Percentiles rank a stretch among this genome's conserved stretches.
These are phyloP conservation scores for Dolichopus griseipennis DNA, from an alignment of 2,888 invertebrate genomes.

Conservation along the genomic window DNA sequence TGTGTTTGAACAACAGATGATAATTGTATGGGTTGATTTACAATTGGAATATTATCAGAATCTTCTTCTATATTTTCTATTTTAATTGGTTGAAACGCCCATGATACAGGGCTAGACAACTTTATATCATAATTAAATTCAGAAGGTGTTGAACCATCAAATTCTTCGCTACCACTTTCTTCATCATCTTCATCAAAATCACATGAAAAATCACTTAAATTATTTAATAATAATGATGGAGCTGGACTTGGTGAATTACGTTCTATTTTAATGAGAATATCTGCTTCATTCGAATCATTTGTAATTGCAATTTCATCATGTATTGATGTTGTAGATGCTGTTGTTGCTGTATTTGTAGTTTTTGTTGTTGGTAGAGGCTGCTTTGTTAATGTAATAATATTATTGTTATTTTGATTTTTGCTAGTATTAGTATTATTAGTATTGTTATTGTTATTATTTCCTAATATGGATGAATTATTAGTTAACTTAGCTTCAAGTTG, in stretches of 20 bases:
- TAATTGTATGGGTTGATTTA: conserved; percentile 17
- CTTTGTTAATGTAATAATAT: conserved; percentile 13
- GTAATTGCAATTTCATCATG: conserved; percentile 10
- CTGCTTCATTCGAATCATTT: conserved; percentile 11
- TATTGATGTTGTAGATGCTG: conserved; percentile 10
- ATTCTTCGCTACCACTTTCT: conserved; percentile 23
- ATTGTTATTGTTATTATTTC: conserved; percentile 15
- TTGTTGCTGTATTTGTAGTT: conserved; percentile 14
- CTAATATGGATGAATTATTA: neutral
- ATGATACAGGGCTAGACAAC: conserved; percentile 41
- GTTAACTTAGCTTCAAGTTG: neutral
- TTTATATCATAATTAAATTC: conserved; percentile 40
- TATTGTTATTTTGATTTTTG: neutral
- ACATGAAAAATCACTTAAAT: conserved; percentile 11
- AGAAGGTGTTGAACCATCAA: conserved; percentile 13
- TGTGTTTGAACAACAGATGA: conserved; percentile 25
- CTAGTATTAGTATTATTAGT: conserved; percentile 12
- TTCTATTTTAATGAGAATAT: conserved; percentile 22
- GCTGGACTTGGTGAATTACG: conserved; percentile 20
- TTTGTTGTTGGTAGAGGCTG: conserved; percentile 14
- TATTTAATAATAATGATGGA: conserved; percentile 12
- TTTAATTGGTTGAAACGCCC: conserved; percentile 42
- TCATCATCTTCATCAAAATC: conserved; percentile 21
- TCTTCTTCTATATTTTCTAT: conserved; percentile 32
- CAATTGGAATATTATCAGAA: conserved; percentile 25